Evolutionary conservation across 2,797 vertebrate genomes (phyloP), one percentile per base, ranked within the genome.

Genomic region (Acropternis orthonyx): DNA sequence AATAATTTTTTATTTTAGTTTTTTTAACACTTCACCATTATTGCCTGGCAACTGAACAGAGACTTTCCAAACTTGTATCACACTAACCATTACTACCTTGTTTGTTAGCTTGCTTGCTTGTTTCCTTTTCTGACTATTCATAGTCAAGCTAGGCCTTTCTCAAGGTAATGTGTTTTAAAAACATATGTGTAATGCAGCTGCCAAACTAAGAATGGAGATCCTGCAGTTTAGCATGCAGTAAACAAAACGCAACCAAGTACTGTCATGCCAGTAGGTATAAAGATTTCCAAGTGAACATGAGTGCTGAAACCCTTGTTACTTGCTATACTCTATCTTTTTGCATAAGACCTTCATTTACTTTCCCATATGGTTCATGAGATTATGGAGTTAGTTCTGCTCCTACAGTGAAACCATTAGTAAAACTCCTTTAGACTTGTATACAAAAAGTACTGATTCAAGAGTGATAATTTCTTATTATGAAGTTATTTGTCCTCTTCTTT

Each of bases 231-330:
- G 74, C 52, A 62, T 28, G 84, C 32, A 30, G 76, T 74, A 92
- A 96, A 87, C 48, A 89, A 78, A 95, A 91, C 74, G 21, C 87
- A 85, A 85, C 88, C 67, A 36, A 49, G 34, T 86, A 68, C 54
- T 96, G 80, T 91, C 63, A 63, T 67, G 37, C 34, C 61, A 75
- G 15, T 44, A 90, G 59, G 21, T 85, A 87, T 85, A 90, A 77
- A 89, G 85, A 91, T 93, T 87, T 30, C 71, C 52, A 80, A 87
- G 88, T 58, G 61, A 87, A 62, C n/a, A 34, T 0, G 6, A 76
- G 37, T 51, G 22, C 62, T 88, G 87, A 89, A 92, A 52, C 27
- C 14, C 59, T 82, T 88, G 46, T 68, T 85, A 83, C 71, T 49
- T 94, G 36, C 66, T 88, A 9, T 28, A 34, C 67, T 71, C 0